Conservation (phyloP, 2,888 invertebrate genomes). For the Shargacucullia verbasci region DNA sequence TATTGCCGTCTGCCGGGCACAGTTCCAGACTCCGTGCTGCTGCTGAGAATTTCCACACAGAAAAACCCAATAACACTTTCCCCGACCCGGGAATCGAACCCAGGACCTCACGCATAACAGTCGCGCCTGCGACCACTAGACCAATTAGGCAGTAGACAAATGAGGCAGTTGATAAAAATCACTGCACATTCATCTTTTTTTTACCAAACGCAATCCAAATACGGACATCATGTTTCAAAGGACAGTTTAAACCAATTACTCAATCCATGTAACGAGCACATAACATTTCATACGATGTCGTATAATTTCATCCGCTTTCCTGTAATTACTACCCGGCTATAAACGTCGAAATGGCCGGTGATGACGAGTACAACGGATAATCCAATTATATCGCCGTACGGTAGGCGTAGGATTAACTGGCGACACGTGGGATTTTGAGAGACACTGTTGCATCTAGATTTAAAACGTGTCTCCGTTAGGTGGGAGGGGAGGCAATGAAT, state of each 20-base stretch:
- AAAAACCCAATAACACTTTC: too few species aligned
- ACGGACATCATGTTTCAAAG: conserved; percentile 9
- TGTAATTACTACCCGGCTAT: conserved; percentile 38
- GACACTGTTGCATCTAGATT: not conserved
- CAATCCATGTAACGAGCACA: conserved; percentile 4
- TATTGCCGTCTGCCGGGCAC: too few species aligned
- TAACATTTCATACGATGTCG: conserved; percentile 26
- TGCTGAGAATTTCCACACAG: too few species aligned
- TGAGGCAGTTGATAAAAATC: too few species aligned
- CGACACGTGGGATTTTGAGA: not conserved
- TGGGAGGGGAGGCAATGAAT: not conserved
- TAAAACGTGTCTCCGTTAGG: not conserved
- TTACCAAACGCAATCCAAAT: not conserved
- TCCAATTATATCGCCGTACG: conserved; percentile 37
- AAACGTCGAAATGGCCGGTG: conserved; percentile 32
- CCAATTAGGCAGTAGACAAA: too few species aligned
- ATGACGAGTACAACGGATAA: conserved; percentile 34
- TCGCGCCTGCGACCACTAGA: too few species aligned
- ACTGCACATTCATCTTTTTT: too few species aligned
- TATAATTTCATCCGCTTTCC: conserved; percentile 26
- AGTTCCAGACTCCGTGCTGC: too few species aligned
- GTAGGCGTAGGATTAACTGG: conserved; percentile 20
- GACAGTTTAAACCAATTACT: conserved; percentile 10
- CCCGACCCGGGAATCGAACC: too few species aligned
- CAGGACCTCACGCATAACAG: too few species aligned